These are phyloP conservation scores for Tachypleus tridentatus DNA, from an alignment of 1,140 invertebrate species.

Conservation along the genomic window DNA sequence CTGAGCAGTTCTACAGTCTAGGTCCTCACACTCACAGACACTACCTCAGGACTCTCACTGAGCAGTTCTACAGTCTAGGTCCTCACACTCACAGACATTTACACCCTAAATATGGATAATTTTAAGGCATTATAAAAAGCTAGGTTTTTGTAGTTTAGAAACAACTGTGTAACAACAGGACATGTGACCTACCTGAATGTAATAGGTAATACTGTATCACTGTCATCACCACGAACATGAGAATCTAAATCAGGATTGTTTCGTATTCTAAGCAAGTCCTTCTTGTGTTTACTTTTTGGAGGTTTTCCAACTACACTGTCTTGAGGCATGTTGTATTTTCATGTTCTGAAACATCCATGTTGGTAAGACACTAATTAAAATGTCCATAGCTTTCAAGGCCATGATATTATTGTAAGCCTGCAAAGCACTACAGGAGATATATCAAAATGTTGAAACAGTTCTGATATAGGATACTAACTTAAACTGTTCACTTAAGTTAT, in stretches of 20 bases:
- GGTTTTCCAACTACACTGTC: slow-evolving; percentile 12
- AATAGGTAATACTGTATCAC: slow-evolving; percentile 20
- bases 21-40: slow-evolving; percentile 31
- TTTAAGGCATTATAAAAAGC: neutral
- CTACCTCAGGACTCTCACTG: neutral
- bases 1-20: too few species aligned
- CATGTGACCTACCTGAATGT: slow-evolving; percentile 18
- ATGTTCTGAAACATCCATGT: too few species aligned
- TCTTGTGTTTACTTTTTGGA: slow-evolving; percentile 18
- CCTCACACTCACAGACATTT: neutral
- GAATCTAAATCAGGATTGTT: slow-evolving; percentile 16
- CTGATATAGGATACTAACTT: too few species aligned
- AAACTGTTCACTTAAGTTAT: too few species aligned
- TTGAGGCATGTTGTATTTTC: slow-evolving; percentile 12
- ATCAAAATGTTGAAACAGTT: too few species aligned
- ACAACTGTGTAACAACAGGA: neutral
- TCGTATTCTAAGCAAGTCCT: slow-evolving; percentile 12
- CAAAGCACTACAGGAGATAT: too few species aligned
- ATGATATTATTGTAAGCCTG: too few species aligned
- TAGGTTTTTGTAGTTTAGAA: neutral
- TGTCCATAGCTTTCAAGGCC: too few species aligned
- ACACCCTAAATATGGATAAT: neutral
- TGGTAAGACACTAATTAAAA: too few species aligned
- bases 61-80: slow-evolving; percentile 2
- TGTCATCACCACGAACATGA: slow-evolving; percentile 29